These are phyloP conservation scores for Holacanthella duospinosa DNA, from an alignment of 2,888 invertebrate species.

Conservation along the genomic window DNA sequence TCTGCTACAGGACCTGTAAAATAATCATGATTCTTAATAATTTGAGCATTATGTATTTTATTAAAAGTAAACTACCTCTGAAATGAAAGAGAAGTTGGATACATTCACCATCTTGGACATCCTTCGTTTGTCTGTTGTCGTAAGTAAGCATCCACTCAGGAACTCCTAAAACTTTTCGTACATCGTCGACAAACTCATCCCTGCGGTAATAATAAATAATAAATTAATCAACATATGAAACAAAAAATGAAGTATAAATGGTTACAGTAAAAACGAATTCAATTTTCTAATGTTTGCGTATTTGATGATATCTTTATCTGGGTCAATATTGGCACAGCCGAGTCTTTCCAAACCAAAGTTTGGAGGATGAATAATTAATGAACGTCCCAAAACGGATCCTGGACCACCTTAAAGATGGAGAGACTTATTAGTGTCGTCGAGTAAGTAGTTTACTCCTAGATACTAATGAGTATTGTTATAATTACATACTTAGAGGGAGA, in stretches of 20 bases:
- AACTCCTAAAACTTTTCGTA: constrained; percentile 68
- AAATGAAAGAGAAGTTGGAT: constrained; percentile 78
- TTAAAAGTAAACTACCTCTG: constrained; percentile 51
- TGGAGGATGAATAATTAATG: constrained; percentile 71
- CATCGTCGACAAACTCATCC: constrained; percentile 70
- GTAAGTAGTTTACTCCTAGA: too few species aligned
- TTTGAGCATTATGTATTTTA: neutral
- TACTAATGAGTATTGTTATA: neutral
- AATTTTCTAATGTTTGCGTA: constrained; percentile 77
- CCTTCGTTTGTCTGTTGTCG: constrained; percentile 67
- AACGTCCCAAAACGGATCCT: constrained; percentile 65
- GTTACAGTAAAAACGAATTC: constrained; percentile 78
- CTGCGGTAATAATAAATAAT: constrained; percentile 45
- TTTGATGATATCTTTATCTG: constrained; percentile 81
- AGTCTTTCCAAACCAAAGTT: constrained; percentile 59
- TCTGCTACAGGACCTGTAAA: constrained; percentile 59
- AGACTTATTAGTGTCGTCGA: constrained; percentile 7
- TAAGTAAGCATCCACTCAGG: constrained; percentile 83
- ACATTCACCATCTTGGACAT: constrained; percentile 65
- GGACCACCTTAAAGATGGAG: constrained; percentile 52
- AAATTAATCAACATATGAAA: neutral
- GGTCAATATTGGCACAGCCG: constrained; percentile 84
- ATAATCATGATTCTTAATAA: constrained; percentile 3
- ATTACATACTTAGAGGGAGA: constrained; percentile 57
- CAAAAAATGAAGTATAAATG: constrained; percentile 28